These are phyloP conservation scores for Drosophila tropicalis DNA, from an alignment of 1,140 invertebrate species.

Conservation along the genomic window DNA sequence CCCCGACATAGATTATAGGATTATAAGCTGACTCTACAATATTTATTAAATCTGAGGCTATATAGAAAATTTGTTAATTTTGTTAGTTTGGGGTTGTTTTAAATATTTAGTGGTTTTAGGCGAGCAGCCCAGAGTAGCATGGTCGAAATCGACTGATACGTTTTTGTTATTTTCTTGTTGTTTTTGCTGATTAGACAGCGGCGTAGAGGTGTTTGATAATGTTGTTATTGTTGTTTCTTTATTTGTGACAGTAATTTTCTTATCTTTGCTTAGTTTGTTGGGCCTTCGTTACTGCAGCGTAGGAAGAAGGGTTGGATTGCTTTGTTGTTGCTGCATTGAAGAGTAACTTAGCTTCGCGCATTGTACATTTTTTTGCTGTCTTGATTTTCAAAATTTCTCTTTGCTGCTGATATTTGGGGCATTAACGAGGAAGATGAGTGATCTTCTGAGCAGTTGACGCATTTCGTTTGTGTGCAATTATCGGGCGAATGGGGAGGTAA, in stretches of 20 bases:
- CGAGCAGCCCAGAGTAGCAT: neutral
- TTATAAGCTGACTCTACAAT: constrained; percentile 8
- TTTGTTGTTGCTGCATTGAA: constrained; percentile 14
- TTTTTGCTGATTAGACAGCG: constrained; percentile 2
- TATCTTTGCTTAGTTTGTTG: constrained; percentile 13
- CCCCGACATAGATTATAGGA: constrained; percentile 22
- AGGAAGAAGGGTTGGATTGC: neutral
- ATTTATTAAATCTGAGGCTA: constrained; percentile 16
- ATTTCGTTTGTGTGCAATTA: constrained; percentile 10
- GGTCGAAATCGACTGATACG: neutral
- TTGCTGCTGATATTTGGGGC: constrained; percentile 17
- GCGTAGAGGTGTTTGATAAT: constrained; percentile 1
- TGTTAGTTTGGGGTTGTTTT: neutral
- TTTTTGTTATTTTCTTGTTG: neutral
- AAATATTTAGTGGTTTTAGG: no score
- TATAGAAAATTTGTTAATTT: neutral
- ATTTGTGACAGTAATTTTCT: constrained; percentile 7
- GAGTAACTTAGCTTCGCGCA: constrained; percentile 12
- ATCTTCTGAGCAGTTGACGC: constrained; percentile 14
- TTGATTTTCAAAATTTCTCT: no score
- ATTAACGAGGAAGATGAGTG: constrained; percentile 13
- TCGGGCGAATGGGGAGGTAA: constrained; percentile 6
- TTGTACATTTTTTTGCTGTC: constrained; percentile 11
- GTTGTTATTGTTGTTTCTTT: neutral
- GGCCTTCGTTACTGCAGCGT: constrained; percentile 11